phyloP scores from a whole-genome alignment of 2,113 vertebrate species.

The Varanus komodoensis region DNA sequence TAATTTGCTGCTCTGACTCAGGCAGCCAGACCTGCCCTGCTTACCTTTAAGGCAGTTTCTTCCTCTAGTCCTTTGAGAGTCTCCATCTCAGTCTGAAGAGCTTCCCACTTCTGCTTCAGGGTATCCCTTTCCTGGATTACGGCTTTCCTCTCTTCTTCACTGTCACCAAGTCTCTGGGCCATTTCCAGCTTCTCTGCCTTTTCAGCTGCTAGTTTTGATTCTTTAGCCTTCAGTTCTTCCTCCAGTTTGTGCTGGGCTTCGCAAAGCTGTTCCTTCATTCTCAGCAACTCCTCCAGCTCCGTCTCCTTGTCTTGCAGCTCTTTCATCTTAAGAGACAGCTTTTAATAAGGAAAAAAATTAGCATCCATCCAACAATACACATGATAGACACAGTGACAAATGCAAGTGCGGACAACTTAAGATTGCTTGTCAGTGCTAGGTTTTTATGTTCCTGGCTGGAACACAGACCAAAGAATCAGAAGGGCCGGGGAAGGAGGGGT shows the following conservation, averaged over 20 bases:
- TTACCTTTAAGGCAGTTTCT: not conserved
- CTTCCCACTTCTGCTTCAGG: constrained; percentile 49
- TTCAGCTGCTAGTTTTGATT: constrained; percentile 30
- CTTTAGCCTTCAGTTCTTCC: constrained; percentile 28
- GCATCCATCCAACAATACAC: no score
- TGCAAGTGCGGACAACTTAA: no score
- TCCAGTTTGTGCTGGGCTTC: constrained; percentile 49
- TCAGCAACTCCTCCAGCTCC: constrained; percentile 32
- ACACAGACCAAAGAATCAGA: no score
- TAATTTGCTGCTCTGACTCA: no score
- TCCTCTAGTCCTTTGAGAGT: constrained; percentile 44
- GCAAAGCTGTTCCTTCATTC: constrained; percentile 37
- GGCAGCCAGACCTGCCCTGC: not conserved
- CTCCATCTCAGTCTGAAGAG: constrained; percentile 65
- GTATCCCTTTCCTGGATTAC: constrained; percentile 51
- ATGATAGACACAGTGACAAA: no score
- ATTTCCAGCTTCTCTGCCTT: constrained; percentile 13
- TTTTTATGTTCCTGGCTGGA: no score
- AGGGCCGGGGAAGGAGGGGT: no score
- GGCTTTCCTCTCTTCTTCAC: constrained; percentile 48
- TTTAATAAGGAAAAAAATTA: not conserved
- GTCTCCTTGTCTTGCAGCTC: constrained; percentile 34
- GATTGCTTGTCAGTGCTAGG: no score
- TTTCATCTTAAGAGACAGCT: constrained; percentile 39
- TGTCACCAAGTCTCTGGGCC: constrained; percentile 16